Evolutionary conservation across 2,113 vertebrate genomes (phyloP).

Genomic region (Laterallus jamaicensis): DNA sequence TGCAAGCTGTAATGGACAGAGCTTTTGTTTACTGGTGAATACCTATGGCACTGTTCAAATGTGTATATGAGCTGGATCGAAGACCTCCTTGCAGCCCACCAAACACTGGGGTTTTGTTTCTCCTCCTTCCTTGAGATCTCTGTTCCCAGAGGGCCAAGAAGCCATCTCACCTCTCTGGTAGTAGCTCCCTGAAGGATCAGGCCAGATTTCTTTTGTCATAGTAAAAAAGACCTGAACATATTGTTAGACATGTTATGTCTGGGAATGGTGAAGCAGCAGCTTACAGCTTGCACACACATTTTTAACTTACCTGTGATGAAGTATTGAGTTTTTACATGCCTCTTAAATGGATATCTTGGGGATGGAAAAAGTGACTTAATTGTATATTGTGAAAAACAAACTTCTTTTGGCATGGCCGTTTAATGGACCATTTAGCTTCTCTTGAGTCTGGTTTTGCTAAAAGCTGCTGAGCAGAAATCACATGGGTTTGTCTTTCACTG

Average conservation of each 20-base stretch:
- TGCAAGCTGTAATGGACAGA: neutral
- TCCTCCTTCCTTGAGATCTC: neutral
- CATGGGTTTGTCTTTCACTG: slow-evolving; percentile 29
- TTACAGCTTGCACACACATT: neutral
- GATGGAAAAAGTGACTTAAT: slow-evolving; percentile 40
- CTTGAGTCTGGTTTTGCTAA: slow-evolving; percentile 54
- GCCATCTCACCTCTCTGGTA: neutral
- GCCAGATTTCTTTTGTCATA: neutral
- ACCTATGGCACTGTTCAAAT: neutral
- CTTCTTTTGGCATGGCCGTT: slow-evolving; percentile 32
- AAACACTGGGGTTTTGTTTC: neutral
- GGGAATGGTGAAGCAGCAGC: slow-evolving; percentile 49
- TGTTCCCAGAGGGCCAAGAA: neutral
- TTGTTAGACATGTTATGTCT: neutral
- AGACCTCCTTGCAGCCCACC: neutral
- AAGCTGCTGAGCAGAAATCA: slow-evolving; percentile 18
- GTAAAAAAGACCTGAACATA: neutral
- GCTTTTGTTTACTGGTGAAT: neutral
- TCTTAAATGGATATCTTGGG: neutral
- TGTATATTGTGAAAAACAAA: slow-evolving; percentile 41
- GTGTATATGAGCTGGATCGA: neutral
- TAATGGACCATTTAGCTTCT: slow-evolving; percentile 28
- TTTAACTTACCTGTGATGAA: slow-evolving; percentile 13
- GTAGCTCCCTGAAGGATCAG: neutral
- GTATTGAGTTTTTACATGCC: slow-evolving; percentile 52